Conservation (phyloP, 2,113 vertebrate species). For the Atractosteus spatula region DNA sequence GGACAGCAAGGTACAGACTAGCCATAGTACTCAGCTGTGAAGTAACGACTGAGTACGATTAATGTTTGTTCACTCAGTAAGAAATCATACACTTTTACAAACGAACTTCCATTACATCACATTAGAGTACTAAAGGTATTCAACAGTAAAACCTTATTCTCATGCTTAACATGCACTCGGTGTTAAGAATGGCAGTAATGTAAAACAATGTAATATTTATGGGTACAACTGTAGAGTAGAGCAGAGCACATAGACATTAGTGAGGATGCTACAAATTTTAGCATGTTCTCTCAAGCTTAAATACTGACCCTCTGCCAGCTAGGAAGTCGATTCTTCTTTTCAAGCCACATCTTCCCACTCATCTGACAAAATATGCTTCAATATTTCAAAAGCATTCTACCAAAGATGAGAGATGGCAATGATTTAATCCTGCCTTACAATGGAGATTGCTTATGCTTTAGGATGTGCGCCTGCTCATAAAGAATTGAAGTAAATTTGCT, state of each 20-base stretch:
- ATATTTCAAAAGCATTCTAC: neutral
- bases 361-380: neutral
- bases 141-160: neutral
- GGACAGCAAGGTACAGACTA: conserved; percentile 77
- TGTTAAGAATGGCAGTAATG: neutral
- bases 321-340: conserved; percentile 3
- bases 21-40: no score
- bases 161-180: neutral
- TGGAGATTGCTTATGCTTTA: neutral
- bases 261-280: conserved; percentile 8
- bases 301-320: neutral
- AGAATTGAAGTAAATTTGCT: neutral
- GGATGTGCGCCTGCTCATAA: neutral
- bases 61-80: no score
- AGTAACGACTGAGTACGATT: no score
- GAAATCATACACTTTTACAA: no score
- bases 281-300: neutral
- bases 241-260: no score
- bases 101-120: neutral
- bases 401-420: neutral
- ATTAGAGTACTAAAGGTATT: neutral
- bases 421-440: neutral
- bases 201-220: neutral
- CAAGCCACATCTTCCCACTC: conserved; percentile 1
- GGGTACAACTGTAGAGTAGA: neutral